These are phyloP conservation scores for Capromys pilorides DNA, from an alignment of 2,797 vertebrate genomes.

Conservation along the genomic window DNA sequence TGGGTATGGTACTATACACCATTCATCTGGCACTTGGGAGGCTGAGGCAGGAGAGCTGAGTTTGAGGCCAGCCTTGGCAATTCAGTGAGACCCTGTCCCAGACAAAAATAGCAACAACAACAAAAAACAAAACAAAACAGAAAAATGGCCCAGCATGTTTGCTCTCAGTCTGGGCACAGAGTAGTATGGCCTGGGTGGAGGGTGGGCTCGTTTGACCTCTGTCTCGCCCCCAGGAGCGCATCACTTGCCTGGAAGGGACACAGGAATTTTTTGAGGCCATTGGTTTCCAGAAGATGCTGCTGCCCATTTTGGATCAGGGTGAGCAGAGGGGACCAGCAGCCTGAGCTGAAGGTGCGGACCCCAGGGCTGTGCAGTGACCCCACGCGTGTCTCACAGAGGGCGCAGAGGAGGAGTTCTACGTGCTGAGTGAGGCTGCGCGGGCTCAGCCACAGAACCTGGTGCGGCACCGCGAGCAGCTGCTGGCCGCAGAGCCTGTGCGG, in stretches of 20 bases:
- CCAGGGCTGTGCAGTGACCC: neutral
- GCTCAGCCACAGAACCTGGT: constrained; percentile 88
- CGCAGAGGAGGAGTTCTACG: constrained; percentile 93
- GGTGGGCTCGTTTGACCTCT: neutral
- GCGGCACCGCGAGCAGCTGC: constrained; percentile 88
- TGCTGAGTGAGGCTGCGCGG: constrained; percentile 88
- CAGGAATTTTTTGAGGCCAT: constrained; percentile 93
- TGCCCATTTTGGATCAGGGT: constrained; percentile 92
- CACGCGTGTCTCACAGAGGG: constrained; percentile 77
- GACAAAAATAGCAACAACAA: too few species aligned
- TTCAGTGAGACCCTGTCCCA: neutral
- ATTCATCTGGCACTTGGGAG: neutral
- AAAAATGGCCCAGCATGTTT: neutral
- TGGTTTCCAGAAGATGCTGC: constrained; percentile 89
- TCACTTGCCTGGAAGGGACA: constrained; percentile 91
- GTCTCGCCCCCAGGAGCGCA: constrained; percentile 89
- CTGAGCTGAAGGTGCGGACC: neutral
- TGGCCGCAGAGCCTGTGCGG: constrained; percentile 90
- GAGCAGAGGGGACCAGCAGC: neutral
- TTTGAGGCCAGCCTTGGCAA: neutral
- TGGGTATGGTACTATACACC: neutral
- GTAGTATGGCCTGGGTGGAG: accelerated
- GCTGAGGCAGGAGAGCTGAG: neutral
- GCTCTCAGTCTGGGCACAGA: neutral
- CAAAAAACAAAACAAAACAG: neutral